Conservation (phyloP, 2,113 vertebrate species). For the Symphodus melops region DNA sequence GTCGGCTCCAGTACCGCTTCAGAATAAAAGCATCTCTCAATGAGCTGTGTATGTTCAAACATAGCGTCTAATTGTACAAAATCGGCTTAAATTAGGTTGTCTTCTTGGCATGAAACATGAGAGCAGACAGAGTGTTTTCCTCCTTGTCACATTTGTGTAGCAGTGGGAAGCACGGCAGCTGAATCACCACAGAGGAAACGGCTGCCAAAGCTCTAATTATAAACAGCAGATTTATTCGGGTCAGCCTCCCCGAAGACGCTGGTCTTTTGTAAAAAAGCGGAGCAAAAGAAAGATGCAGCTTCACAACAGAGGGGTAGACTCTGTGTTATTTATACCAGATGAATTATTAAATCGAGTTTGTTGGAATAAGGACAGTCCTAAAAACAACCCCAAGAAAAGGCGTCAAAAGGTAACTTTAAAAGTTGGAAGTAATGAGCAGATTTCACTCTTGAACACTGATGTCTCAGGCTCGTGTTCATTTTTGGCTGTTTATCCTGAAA, state of each 20-base stretch:
- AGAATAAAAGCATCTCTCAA: slow-evolving; percentile 18
- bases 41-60: slow-evolving; percentile 15
- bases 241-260: slow-evolving; percentile 63
- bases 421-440: neutral
- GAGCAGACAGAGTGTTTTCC: slow-evolving; percentile 37
- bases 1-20: slow-evolving; percentile 18
- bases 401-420: neutral
- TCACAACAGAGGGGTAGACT: slow-evolving; percentile 39
- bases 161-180: slow-evolving; percentile 52
- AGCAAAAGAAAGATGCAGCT: slow-evolving; percentile 45
- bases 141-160: slow-evolving; percentile 38
- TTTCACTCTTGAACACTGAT: neutral
- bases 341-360: slow-evolving; percentile 32
- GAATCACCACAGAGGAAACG: slow-evolving; percentile 55
- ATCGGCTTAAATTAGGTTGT: slow-evolving; percentile 33
- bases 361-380: slow-evolving; percentile 21
- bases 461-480: neutral
- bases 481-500: neutral
- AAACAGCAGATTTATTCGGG: slow-evolving; percentile 69
- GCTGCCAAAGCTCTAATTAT: slow-evolving; percentile 66
- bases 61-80: slow-evolving; percentile 40
- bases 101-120: slow-evolving; percentile 17
- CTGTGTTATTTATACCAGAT: slow-evolving; percentile 45
- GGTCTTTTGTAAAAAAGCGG: slow-evolving; percentile 58
- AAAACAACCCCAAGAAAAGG: neutral